Evolutionary conservation across 2,888 invertebrate species (phyloP).

Genomic region (Yponomeuta cagnagella): DNA sequence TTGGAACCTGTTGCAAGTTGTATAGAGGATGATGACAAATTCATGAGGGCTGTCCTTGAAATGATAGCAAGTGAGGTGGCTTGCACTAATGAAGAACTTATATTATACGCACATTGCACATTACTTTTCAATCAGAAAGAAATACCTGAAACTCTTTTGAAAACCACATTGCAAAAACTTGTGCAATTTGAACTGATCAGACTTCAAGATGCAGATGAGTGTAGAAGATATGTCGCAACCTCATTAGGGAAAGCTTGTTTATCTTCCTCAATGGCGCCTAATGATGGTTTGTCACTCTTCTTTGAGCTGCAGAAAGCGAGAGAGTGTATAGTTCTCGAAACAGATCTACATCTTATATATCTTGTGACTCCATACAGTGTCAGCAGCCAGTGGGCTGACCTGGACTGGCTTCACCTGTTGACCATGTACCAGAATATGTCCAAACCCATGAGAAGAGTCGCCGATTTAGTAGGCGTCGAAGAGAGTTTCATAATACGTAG

Average conservation of each 20-base stretch:
- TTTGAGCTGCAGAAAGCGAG: conserved; percentile 93
- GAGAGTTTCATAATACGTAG: conserved; percentile 90
- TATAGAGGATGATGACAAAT: conserved; percentile 81
- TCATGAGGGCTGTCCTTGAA: conserved; percentile 85
- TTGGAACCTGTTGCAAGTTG: conserved; percentile 88
- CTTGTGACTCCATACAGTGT: conserved; percentile 95
- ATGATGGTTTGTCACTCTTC: conserved; percentile 92
- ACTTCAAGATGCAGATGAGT: conserved; percentile 69
- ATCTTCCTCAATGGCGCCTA: conserved; percentile 94
- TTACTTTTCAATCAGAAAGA: conserved; percentile 65
- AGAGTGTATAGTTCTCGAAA: conserved; percentile 92
- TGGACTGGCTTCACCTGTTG: conserved; percentile 89
- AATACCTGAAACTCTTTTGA: conserved; percentile 37
- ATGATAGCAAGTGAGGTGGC: conserved; percentile 93
- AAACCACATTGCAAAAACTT: conserved; percentile 81
- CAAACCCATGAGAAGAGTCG: conserved; percentile 88
- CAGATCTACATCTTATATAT: conserved; percentile 96
- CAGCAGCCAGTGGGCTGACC: conserved; percentile 83
- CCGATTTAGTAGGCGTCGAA: conserved; percentile 90
- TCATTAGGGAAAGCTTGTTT: conserved; percentile 94
- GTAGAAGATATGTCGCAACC: conserved; percentile 81
- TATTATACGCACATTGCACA: conserved; percentile 87
- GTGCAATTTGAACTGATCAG: conserved; percentile 89
- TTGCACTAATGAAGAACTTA: conserved; percentile 81
- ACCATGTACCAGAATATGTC: conserved; percentile 89